Base-by-base conservation (phyloP, 2,888 invertebrate genomes). In the Perizoma flavofasciatum region DNA sequence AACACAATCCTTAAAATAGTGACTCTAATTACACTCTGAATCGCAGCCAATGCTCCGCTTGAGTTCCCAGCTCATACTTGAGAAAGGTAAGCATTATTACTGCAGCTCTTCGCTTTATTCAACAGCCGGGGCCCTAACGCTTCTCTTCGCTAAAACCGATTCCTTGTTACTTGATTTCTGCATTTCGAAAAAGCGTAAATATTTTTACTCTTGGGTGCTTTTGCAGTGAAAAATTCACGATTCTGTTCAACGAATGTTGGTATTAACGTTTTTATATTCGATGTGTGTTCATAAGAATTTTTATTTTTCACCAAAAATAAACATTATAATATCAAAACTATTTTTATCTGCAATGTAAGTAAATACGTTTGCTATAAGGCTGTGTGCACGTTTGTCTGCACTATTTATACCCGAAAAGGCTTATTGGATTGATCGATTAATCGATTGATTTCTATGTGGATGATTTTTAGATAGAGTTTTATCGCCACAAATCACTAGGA, bases 111-210 rank as follows among this genome's bases (percentile, higher is more conserved):
- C 86, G 79, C 85, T 90, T 89, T 89, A 89, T 89, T 89, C 89
- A 85, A 79, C 79, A 82, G 79, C 75, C 75, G 72, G 75, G 82
- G 84, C 81, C 79, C 85, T 82, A 81, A 81, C 83, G 87, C 83
- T 86, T 71, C 83, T 83, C 80, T 74, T 73, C 86, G 84, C 86
- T 92, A 92, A 92, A 92, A 92, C 90, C 88, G 79, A 90, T 89
- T 90, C 90, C 89, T 89, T 92, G 91, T 92, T 86, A 88, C 89
- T 88, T 88, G 89, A 92, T 91, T 89, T 90, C 88, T 89, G 89
- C 89, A 89, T 90, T 91, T 88, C 85, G 85, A 88, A 89, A 89
- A 89, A 89, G 86, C 86, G 88, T 89, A 89, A 91, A 91, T 90
- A 90, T 90, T 92, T 62, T 92, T 90, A 81, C 88, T 85, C 88